phyloP scores from a whole-genome alignment of 2,888 invertebrate species.

The Candidula unifasciata region DNA sequence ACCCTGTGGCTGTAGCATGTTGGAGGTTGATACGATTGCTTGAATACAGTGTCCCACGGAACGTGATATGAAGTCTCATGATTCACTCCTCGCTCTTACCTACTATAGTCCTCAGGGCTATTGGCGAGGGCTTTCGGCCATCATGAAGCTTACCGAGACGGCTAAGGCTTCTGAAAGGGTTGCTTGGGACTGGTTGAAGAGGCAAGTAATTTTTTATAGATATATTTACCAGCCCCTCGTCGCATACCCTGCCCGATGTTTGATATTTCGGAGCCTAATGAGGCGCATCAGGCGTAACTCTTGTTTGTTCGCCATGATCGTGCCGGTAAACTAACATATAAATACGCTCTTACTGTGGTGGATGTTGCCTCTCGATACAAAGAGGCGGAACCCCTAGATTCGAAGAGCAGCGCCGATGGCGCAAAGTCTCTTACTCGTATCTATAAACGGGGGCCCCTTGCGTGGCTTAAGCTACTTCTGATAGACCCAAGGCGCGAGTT shows the following conservation, averaged over 20 bases:
- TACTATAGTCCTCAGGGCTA: neutral
- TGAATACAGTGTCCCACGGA: too few species aligned
- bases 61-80: too few species aligned
- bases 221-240: too few species aligned
- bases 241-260: too few species aligned
- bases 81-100: too few species aligned
- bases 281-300: too few species aligned
- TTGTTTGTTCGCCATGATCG: too few species aligned
- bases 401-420: neutral
- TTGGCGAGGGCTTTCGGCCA: neutral
- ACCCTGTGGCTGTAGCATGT: too few species aligned
- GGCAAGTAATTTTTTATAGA: neutral
- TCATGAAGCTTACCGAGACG: neutral
- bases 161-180: neutral
- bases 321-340: too few species aligned
- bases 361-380: slow-evolving; percentile 36
- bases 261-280: too few species aligned
- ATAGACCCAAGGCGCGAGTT: slow-evolving; percentile 22
- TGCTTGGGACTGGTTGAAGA: neutral
- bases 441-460: slow-evolving; percentile 24
- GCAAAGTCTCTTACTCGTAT: slow-evolving; percentile 6
- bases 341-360: slow-evolving; percentile 39
- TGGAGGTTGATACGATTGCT: too few species aligned
- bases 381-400: neutral
- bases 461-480: slow-evolving; percentile 2